Percentiles rank a stretch among this genome's conserved stretches.
Conservation (phyloP, 1,140 invertebrate species). For the Meloidogyne exigua region DNA sequence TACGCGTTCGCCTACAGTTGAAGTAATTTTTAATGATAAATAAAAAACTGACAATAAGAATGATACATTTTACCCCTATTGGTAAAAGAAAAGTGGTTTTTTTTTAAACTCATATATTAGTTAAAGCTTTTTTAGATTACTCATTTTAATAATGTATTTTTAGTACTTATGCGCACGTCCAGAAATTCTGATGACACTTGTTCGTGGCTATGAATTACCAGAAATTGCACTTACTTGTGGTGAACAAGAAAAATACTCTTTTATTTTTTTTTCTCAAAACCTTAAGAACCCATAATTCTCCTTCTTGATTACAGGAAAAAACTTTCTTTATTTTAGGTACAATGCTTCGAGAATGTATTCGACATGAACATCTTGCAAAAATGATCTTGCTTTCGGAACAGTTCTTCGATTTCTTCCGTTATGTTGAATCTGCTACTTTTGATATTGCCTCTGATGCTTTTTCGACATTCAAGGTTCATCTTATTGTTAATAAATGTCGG, state of each 20-base stretch:
- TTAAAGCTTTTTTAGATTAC: no score
- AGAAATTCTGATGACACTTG: slow-evolving; percentile 91
- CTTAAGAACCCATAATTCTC: no score
- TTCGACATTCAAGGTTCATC: slow-evolving; percentile 92
- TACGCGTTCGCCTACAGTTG: slow-evolving; percentile 91
- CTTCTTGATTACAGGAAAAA: no score
- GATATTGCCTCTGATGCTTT: slow-evolving; percentile 99
- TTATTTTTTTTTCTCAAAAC: no score
- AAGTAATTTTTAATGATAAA: slow-evolving; percentile 59
- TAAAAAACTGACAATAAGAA: no score
- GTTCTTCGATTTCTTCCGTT: slow-evolving; percentile 98
- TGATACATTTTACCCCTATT: no score
- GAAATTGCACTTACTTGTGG: slow-evolving; percentile 98
- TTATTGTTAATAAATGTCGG: slow-evolving; percentile 6
- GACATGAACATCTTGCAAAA: slow-evolving; percentile 94
- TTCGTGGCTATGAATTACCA: slow-evolving; percentile 94
- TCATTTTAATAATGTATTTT: no score
- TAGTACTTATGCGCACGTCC: slow-evolving; percentile 97
- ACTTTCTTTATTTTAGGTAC: slow-evolving; percentile 66
- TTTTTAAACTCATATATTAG: no score
- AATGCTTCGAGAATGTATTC: slow-evolving; percentile 95
- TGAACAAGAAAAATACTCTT: no score
- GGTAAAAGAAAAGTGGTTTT: no score
- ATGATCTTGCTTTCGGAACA: slow-evolving; percentile 95
- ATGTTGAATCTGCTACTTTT: slow-evolving; percentile 98